A percentile compares a stretch with the other conserved stretches of the same genome.
These are phyloP conservation scores for Bovichtus variegatus DNA, from an alignment of 2,797 vertebrate genomes.

Conservation along the genomic window DNA sequence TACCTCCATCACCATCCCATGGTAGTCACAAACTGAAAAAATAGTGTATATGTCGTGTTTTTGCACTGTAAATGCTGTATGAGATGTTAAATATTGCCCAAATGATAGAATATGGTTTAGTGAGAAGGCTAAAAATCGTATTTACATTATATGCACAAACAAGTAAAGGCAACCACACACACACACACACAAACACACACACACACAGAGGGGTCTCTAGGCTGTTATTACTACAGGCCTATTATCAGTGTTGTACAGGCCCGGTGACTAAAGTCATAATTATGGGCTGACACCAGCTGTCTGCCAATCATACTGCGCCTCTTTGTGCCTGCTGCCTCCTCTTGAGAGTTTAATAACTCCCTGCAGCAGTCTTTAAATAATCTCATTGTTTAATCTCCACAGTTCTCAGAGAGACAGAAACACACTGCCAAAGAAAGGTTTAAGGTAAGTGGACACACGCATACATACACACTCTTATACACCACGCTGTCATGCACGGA, in stretches of 20 bases:
- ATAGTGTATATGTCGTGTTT: background rate
- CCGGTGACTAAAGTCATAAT: constrained; percentile 73
- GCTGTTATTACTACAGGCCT: constrained; percentile 67
- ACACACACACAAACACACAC: constrained; percentile 1
- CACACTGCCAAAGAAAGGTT: constrained; percentile 95
- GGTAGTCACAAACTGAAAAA: background rate
- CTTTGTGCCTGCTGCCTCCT: constrained; percentile 65
- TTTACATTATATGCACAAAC: constrained; percentile 8
- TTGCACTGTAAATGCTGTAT: background rate
- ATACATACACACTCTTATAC: constrained; percentile 5
- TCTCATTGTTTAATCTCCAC: constrained; percentile 73
- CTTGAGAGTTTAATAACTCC: constrained; percentile 69
- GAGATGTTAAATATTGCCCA: background rate
- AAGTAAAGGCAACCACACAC: constrained; percentile 6
- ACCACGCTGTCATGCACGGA: constrained; percentile 1
- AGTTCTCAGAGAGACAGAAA: constrained; percentile 93
- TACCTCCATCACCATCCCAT: background rate
- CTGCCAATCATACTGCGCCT: constrained; percentile 54
- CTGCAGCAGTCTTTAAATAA: constrained; percentile 59
- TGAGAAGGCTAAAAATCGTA: constrained; percentile 1
- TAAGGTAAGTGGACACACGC: constrained; percentile 86
- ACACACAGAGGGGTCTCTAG: constrained; percentile 8
- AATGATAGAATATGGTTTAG: constrained; percentile 7
- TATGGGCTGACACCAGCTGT: constrained; percentile 66
- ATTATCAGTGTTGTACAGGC: constrained; percentile 65